Percentiles rank a stretch among this genome's conserved stretches.
These are phyloP conservation scores for Pteropus rufus DNA, from an alignment of 2,797 vertebrate species.

Conservation along the genomic window DNA sequence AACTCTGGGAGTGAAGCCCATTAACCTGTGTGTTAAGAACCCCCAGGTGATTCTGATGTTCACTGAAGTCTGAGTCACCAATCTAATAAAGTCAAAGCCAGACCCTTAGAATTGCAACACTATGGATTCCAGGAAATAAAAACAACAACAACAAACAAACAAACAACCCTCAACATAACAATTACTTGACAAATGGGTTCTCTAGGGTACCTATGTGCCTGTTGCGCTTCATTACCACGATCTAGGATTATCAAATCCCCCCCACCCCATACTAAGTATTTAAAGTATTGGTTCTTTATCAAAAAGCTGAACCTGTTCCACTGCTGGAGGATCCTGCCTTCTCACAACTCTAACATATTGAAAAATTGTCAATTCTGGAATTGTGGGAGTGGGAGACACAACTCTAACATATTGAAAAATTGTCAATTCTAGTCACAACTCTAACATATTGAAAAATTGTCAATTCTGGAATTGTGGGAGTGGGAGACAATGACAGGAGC, in stretches of 20 bases:
- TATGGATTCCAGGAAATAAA: not conserved
- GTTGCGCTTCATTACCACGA: not conserved
- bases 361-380: not conserved
- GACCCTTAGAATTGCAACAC: not conserved
- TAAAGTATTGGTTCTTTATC: not conserved
- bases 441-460: not conserved
- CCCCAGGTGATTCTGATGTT: not conserved
- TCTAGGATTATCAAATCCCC: not conserved
- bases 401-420: not conserved
- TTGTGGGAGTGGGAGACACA: not conserved
- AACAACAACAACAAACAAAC: not conserved
- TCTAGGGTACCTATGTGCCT: not conserved
- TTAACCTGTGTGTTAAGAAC: not conserved
- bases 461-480: not conserved
- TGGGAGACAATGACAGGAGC: not conserved
- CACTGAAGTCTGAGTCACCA: not conserved
- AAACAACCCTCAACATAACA: not conserved
- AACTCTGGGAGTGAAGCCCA: too few relatives aligned
- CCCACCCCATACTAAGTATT: not conserved
- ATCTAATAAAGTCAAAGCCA: not conserved
- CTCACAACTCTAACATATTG: not conserved
- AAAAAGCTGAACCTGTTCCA: not conserved
- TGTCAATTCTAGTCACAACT: not conserved
- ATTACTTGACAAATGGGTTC: not conserved
- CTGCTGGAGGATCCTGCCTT: not conserved